Conservation (phyloP, 1,140 invertebrate species). For the Drosophila novamexicana region DNA sequence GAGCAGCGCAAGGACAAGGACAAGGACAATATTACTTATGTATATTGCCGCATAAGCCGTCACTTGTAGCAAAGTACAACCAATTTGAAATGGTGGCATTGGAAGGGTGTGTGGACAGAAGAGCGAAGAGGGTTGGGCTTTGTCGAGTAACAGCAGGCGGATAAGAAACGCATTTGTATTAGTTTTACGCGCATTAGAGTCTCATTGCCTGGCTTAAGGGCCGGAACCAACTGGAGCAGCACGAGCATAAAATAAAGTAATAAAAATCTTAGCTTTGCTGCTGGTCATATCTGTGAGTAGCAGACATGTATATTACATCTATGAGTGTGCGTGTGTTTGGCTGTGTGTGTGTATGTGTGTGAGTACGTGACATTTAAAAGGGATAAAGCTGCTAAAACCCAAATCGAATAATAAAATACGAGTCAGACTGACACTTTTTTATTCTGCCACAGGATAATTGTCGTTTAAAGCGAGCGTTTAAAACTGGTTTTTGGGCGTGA, state of each 20-base stretch:
- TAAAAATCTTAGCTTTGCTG: conserved; percentile 74
- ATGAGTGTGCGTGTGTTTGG: not conserved
- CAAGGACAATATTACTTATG: conserved; percentile 77
- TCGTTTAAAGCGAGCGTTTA: conserved; percentile 59
- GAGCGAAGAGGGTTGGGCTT: too few species aligned
- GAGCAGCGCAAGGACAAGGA: conserved; percentile 18
- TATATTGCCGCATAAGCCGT: conserved; percentile 80
- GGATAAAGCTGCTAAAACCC: conserved; percentile 70
- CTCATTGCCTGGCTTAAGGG: conserved; percentile 78
- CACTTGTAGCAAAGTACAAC: conserved; percentile 80
- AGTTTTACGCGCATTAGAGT: conserved; percentile 82
- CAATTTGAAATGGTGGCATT: conserved; percentile 65
- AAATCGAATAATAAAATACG: conserved; percentile 80
- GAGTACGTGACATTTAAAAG: conserved; percentile 76
- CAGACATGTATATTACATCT: conserved; percentile 61
- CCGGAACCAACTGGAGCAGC: conserved; percentile 44
- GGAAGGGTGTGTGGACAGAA: not conserved
- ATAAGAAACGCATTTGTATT: conserved; percentile 82
- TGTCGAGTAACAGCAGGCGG: conserved; percentile 33
- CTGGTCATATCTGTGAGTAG: conserved; percentile 66
- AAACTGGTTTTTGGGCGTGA: conserved; percentile 27
- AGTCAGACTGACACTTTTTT: conserved; percentile 48
- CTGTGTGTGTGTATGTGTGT: conserved; percentile 1
- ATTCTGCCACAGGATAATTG: conserved; percentile 64
- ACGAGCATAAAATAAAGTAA: conserved; percentile 82